Percentiles rank a stretch among this genome's conserved stretches.
phyloP scores from a whole-genome alignment of 2,113 vertebrate genomes.

The Phrynocephalus versicolor region DNA sequence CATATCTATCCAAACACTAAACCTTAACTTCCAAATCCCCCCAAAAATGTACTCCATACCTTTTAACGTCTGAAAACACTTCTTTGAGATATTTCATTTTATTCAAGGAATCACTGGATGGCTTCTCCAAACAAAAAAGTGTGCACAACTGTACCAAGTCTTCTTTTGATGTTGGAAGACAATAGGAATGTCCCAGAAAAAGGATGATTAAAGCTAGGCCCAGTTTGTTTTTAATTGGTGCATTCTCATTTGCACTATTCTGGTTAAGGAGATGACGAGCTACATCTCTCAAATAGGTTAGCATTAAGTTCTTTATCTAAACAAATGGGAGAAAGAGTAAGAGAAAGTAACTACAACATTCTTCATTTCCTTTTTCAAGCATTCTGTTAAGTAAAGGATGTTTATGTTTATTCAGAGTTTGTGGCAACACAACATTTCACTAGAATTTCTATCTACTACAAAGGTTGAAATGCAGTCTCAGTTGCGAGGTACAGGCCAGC shows the following conservation, averaged over 20 bases:
- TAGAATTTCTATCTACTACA: not conserved
- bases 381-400: no score
- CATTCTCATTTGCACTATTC: rapidly evolving
- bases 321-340: not conserved
- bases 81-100: not conserved
- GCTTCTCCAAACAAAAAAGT: constrained; percentile 55
- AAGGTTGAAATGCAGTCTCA: not conserved
- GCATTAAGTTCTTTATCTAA: constrained; percentile 64
- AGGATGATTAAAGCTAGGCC: constrained; percentile 66
- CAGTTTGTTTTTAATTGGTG: constrained; percentile 25
- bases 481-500: no score
- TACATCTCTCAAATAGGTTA: not conserved
- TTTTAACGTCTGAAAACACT: rapidly evolving
- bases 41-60: constrained; percentile 34
- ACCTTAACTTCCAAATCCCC: not conserved
- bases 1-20: constrained; percentile 44
- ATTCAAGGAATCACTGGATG: rapidly evolving
- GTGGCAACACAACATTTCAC: not conserved
- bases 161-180: rapidly evolving
- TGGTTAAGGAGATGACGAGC: not conserved
- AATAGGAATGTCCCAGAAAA: rapidly evolving
- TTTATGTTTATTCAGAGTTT: not conserved
- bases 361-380: no score
- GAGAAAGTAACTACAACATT: not conserved
- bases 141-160: constrained; percentile 34